Conservation (phyloP, 2,888 invertebrate genomes). For the Lingula anatina region DNA sequence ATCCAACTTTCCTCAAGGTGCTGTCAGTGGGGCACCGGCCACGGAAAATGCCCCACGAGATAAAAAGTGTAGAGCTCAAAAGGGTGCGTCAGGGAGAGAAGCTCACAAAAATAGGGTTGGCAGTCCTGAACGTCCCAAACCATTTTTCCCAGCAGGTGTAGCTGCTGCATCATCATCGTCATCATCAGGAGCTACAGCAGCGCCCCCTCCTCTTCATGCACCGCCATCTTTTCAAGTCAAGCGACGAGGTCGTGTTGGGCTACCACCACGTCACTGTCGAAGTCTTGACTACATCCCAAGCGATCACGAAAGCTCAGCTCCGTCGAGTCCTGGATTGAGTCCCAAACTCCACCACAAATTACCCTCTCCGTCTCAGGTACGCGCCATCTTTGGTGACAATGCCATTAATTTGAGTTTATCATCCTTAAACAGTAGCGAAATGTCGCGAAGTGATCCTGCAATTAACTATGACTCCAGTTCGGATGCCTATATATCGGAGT, state of each 20-base stretch:
- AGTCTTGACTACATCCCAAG: slow-evolving; percentile 49
- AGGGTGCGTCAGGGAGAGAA: no score
- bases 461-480: slow-evolving; percentile 44
- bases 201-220: no score
- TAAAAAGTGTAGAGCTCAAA: no score
- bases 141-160: no score
- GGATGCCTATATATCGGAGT: slow-evolving; percentile 71
- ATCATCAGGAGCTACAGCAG: no score
- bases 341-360: slow-evolving; percentile 16
- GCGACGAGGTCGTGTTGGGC: slow-evolving; percentile 27
- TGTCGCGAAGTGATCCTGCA: slow-evolving; percentile 46
- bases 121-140: no score
- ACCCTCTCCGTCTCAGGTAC: not conserved
- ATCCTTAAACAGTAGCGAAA: slow-evolving; percentile 46
- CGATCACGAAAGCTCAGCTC: slow-evolving; percentile 37
- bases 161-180: no score
- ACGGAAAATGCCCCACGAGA: no score
- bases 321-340: slow-evolving; percentile 28
- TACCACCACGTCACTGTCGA: slow-evolving; percentile 40
- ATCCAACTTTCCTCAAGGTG: slow-evolving; percentile 31
- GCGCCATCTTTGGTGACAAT: slow-evolving; percentile 26
- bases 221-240: no score
- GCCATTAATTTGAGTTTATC: slow-evolving; percentile 47
- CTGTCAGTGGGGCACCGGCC: slow-evolving; percentile 13
- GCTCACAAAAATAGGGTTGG: no score